These are phyloP conservation scores for Silurus lanzhouensis DNA, from an alignment of 2,797 vertebrate species.

Conservation along the genomic window DNA sequence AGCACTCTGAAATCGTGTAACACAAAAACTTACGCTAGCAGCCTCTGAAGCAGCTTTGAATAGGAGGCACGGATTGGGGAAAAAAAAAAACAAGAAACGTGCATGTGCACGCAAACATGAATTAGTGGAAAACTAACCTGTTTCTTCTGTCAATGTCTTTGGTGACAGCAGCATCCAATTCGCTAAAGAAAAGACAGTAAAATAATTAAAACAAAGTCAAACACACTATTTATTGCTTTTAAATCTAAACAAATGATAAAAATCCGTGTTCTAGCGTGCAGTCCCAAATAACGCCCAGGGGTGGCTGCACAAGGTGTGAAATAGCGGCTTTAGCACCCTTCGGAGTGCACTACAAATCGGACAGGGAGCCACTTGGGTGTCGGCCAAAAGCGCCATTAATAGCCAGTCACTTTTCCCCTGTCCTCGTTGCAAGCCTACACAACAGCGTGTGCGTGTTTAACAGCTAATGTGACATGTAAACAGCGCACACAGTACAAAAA, in stretches of 20 bases:
- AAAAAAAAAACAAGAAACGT: constrained; percentile 34
- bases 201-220: neutral
- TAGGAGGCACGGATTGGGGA: constrained; percentile 41
- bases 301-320: neutral
- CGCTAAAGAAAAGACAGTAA: constrained; percentile 74
- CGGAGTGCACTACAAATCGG: neutral
- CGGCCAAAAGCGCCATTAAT: constrained; percentile 8
- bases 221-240: rapidly evolving
- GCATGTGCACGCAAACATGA: neutral
- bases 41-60: constrained; percentile 44
- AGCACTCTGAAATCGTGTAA: constrained; percentile 73
- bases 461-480: constrained; percentile 14
- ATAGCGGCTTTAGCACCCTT: constrained; percentile 8
- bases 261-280: neutral
- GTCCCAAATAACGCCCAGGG: neutral
- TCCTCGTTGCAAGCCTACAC: constrained; percentile 1
- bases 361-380: constrained; percentile 18
- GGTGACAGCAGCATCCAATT: constrained; percentile 98
- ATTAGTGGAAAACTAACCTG: constrained; percentile 79
- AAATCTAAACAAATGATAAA: neutral
- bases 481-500: neutral
- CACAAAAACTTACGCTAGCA: constrained; percentile 78
- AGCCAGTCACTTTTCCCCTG: constrained; percentile 3
- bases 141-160: constrained; percentile 93
- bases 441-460: neutral